Evolutionary conservation across 2,797 vertebrate genomes (phyloP).

Genomic region (Leptodactylus fallax): DNA sequence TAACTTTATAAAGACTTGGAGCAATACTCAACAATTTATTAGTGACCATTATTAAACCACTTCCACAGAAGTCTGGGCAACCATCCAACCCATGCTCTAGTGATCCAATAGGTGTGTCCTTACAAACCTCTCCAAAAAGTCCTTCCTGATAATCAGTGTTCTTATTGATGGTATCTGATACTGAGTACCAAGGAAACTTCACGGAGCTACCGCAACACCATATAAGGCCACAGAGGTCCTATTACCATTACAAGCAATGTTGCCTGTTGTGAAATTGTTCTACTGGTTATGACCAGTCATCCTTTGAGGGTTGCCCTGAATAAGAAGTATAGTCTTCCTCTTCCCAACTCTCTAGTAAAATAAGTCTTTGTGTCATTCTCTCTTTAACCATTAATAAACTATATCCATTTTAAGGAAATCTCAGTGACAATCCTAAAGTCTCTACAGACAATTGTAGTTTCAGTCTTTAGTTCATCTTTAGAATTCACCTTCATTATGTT

Average conservation of each 20-base stretch:
- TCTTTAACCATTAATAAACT: not conserved
- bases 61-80: conserved; percentile 8
- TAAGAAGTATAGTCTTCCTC: not conserved
- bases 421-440: not conserved
- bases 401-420: not conserved
- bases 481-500: too few relatives aligned
- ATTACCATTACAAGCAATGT: not conserved
- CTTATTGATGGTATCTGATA: not conserved
- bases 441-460: too few relatives aligned
- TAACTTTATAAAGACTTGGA: not conserved
- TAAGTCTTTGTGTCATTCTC: not conserved
- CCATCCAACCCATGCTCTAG: not conserved
- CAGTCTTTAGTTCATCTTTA: too few relatives aligned
- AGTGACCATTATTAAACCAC: not conserved
- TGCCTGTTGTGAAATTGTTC: not conserved
- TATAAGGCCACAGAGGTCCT: not conserved
- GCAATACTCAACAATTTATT: not conserved
- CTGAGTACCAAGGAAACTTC: not conserved
- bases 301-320: not conserved
- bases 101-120: not conserved
- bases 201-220: not conserved
- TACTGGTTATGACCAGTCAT: not conserved
- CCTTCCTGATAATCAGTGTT: not conserved
- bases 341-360: not conserved
- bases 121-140: not conserved